These are phyloP conservation scores for Portunus trituberculatus DNA, from an alignment of 1,140 invertebrate species.

Conservation along the genomic window DNA sequence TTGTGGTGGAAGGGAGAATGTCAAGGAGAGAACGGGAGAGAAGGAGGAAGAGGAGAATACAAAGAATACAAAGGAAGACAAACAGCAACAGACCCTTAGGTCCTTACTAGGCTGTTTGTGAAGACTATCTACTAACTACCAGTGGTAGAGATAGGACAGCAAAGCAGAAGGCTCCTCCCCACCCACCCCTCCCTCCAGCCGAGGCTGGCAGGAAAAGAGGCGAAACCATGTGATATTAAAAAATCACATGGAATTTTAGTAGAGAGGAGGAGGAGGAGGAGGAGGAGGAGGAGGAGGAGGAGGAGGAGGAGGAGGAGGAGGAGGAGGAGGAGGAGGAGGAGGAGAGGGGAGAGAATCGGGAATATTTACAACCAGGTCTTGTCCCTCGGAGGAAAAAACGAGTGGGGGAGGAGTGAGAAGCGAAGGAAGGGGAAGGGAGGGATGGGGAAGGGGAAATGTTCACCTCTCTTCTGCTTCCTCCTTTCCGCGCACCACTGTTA, in stretches of 20 bases:
- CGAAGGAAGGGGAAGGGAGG: not conserved
- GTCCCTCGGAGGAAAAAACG: not conserved
- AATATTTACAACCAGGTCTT: not conserved
- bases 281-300: not conserved
- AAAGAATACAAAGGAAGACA: too few species aligned
- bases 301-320: not conserved
- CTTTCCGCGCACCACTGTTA: not conserved
- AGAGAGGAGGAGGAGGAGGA: not conserved
- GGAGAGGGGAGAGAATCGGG: not conserved
- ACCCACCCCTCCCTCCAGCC: too few species aligned
- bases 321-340: not conserved
- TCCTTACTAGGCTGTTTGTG: too few species aligned
- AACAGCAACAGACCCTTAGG: too few species aligned
- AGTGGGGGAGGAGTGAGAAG: not conserved
- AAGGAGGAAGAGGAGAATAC: too few species aligned
- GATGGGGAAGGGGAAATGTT: not conserved
- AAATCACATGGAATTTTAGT: too few species aligned
- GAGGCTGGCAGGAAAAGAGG: too few species aligned
- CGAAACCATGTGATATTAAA: too few species aligned
- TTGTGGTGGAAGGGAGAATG: not conserved
- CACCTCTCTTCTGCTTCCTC: not conserved
- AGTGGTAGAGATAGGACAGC: too few species aligned
- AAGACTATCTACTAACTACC: too few species aligned
- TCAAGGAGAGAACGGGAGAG: not conserved
- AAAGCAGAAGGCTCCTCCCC: too few species aligned